Base-by-base conservation (phyloP, 2,888 invertebrate genomes). In the Volucella zonaria region DNA sequence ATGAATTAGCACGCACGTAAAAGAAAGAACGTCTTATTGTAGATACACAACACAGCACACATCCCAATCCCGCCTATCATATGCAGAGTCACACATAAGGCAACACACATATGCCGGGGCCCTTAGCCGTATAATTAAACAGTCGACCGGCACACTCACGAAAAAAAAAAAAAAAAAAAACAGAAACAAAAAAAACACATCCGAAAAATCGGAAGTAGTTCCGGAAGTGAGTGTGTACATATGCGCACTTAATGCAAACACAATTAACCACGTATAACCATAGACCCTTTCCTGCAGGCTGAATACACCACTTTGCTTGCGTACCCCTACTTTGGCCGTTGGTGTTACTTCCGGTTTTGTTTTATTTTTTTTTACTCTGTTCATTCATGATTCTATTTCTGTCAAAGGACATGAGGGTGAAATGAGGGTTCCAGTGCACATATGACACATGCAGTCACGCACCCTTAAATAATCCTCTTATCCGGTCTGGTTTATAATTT, bases 161-260 rank as follows among this genome's bases (percentile, higher is more conserved):
- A 31, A 31, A 18, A 18, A 18, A 18, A 18, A 18, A 18, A 18
- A 23, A 23, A 59, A 54, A 49, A 76, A 54, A n/a, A 67, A 42
- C 14, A 66, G 38, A n/a, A 15, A 59, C 8, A 47, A 52, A 18
- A 45, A 6, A 31, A 15, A 59, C 3, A 52, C 66, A 47, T 40
- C 49, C 52, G 23, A 71, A 75, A 78, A 81, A 81, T 85, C 85
- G 85, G 85, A 85, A 85, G 85, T 85, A 85, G 67, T 77, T 85
- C 85, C 85, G 85, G 85, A 85, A 85, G 76, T 85, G 62, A 73
- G 68, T 85, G 85, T 85, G 77, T 81, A 70, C 77, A 76, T 76
- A 73, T 68, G 85, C 76, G 76, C 68, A 85, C 81, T 77, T 49
- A 81, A 81, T 76, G 71, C 81, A 76, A 85, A 85, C 73, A 81